Evolutionary conservation across 2,888 invertebrate species (phyloP).

Genomic region (Pinctada fucata): DNA sequence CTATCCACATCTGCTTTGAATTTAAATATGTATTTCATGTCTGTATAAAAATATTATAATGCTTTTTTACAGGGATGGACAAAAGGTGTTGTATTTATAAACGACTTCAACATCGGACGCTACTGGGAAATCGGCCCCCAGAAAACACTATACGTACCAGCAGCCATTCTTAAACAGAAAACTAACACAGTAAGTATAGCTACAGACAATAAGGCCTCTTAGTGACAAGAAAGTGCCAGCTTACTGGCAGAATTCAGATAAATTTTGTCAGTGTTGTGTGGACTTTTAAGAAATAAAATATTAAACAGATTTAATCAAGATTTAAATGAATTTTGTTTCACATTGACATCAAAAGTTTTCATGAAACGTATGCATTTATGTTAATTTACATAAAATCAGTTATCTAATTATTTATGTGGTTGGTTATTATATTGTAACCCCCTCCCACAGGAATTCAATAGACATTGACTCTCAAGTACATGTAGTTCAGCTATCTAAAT

Average conservation of each 20-base stretch:
- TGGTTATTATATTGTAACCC: no score
- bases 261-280: not conserved
- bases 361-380: no score
- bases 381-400: no score
- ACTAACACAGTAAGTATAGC: constrained; percentile 60
- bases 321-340: not conserved
- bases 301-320: not conserved
- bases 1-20: no score
- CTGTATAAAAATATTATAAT: no score
- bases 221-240: not conserved
- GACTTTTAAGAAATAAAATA: not conserved
- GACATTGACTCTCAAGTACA: no score
- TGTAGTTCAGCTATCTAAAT: no score
- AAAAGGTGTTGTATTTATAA: constrained; percentile 90
- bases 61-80: constrained; percentile 82
- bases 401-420: no score
- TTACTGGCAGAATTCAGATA: not conserved
- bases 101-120: constrained; percentile 90
- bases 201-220: not conserved
- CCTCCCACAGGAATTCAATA: no score
- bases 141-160: constrained; percentile 89
- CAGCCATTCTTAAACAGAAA: constrained; percentile 78
- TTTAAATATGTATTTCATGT: no score
- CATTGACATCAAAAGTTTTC: no score
- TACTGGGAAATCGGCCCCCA: constrained; percentile 90